Evolutionary conservation across 2,888 invertebrate genomes (phyloP).

Genomic region (Cotesia congregata): DNA sequence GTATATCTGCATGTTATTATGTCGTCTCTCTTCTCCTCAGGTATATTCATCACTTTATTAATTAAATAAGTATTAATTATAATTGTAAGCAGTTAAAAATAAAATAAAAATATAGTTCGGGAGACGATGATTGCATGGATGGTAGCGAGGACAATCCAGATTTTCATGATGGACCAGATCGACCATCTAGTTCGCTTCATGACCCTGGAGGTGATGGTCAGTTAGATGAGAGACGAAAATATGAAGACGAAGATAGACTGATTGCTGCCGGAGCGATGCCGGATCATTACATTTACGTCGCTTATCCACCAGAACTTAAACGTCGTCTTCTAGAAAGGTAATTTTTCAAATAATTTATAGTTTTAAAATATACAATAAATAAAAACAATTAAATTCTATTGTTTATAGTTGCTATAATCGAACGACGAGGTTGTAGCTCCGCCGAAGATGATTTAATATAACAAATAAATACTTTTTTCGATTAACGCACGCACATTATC

Average conservation of each 20-base stretch:
- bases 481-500: slow-evolving; percentile 37
- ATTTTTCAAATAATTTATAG: slow-evolving; percentile 45
- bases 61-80: not conserved
- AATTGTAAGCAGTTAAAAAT: not conserved
- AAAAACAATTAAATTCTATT: slow-evolving; percentile 13
- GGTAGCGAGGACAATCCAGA: slow-evolving; percentile 64
- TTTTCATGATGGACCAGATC: slow-evolving; percentile 53
- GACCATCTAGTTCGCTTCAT: slow-evolving; percentile 53
- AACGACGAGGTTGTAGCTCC: slow-evolving; percentile 81
- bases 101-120: slow-evolving; percentile 72
- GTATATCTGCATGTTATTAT: slow-evolving; percentile 91
- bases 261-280: slow-evolving; percentile 60
- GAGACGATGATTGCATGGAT: slow-evolving; percentile 79
- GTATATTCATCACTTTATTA: slow-evolving; percentile 69
- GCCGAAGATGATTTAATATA: slow-evolving; percentile 2
- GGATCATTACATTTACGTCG: slow-evolving; percentile 87
- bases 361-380: not conserved
- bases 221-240: slow-evolving; percentile 56
- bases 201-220: slow-evolving; percentile 56
- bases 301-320: slow-evolving; percentile 89
- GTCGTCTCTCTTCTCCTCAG: slow-evolving; percentile 93
- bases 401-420: slow-evolving; percentile 84
- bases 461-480: slow-evolving; percentile 19
- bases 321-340: slow-evolving; percentile 87
- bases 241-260: slow-evolving; percentile 57